Evolutionary conservation across 2,797 vertebrate genomes (phyloP).

Genomic region (Argyrosomus regius): DNA sequence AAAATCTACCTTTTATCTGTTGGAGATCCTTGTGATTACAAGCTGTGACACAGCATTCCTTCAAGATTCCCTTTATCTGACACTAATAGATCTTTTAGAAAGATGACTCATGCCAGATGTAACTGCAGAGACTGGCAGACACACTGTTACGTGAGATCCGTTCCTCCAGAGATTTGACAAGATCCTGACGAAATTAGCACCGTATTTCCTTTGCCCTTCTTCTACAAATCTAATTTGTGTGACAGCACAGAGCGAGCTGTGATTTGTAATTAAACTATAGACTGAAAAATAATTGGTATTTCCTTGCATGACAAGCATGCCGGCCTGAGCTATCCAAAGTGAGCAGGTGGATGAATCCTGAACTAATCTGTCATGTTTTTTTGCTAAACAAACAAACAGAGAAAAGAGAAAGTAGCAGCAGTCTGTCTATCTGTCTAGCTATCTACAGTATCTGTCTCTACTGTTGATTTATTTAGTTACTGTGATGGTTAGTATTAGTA

Average conservation of each 20-base stretch:
- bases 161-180: conserved; percentile 79
- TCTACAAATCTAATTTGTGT: conserved; percentile 82
- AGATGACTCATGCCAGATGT: conserved; percentile 17
- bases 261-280: conserved; percentile 78
- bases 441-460: not conserved
- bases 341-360: conserved; percentile 46
- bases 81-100: conserved; percentile 16
- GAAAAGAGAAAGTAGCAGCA: not conserved
- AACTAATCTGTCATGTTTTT: conserved; percentile 14
- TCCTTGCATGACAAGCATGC: conserved; percentile 47
- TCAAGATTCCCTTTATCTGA: conserved; percentile 11
- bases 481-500: no score
- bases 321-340: conserved; percentile 33
- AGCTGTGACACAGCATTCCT: not conserved
- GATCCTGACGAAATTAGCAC: conserved; percentile 87
- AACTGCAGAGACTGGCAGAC: conserved; percentile 31
- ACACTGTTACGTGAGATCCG: conserved; percentile 77
- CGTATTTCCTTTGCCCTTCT: conserved; percentile 73
- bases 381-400: conserved; percentile 24
- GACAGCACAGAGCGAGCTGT: conserved; percentile 62
- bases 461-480: not conserved
- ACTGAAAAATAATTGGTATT: conserved; percentile 70
- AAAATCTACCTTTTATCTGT: not conserved
- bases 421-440: not conserved
- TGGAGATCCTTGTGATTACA: not conserved